Percentiles rank a stretch among this genome's conserved stretches.
phyloP scores from a whole-genome alignment of 1,140 invertebrate species.

The Musca vetustissima region DNA sequence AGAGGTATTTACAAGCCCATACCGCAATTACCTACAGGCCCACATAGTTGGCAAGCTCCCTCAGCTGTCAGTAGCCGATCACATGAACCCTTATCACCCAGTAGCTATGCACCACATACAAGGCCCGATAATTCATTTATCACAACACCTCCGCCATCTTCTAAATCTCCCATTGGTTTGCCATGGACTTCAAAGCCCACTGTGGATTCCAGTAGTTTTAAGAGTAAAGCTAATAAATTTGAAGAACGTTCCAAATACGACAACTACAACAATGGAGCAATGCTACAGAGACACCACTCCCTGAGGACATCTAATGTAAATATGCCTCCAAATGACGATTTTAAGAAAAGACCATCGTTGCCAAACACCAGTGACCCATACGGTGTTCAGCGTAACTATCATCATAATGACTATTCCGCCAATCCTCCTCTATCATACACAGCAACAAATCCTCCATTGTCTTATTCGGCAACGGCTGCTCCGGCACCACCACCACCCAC shows the following conservation, averaged over 20 bases:
- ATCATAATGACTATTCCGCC: not conserved
- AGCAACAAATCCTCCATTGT: not conserved
- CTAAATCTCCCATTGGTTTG: constrained; percentile 46
- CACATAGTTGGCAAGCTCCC: constrained; percentile 29
- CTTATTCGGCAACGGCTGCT: not conserved
- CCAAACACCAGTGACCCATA: constrained; percentile 49
- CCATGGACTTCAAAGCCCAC: constrained; percentile 50
- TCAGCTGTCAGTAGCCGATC: constrained; percentile 23
- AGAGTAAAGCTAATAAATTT: constrained; percentile 46
- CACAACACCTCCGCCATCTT: constrained; percentile 41
- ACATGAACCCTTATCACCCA: constrained; percentile 27
- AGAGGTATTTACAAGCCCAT: constrained; percentile 48
- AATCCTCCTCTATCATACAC: too few species aligned
- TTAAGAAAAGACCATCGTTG: constrained; percentile 48
- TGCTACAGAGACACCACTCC: constrained; percentile 47
- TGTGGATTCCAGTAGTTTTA: constrained; percentile 49
- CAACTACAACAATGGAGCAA: constrained; percentile 38
- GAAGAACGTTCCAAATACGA: constrained; percentile 46
- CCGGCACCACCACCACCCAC: constrained; percentile 41
- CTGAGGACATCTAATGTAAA: constrained; percentile 36
- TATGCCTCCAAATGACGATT: constrained; percentile 32
- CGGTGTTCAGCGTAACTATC: not conserved
- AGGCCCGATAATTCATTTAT: constrained; percentile 28
- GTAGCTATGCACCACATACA: constrained; percentile 31
- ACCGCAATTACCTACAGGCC: constrained; percentile 36